Percentiles rank a stretch among this genome's conserved stretches.
Conservation (phyloP, 30 jellyfish, hydroid and myxozoan species). For the Chrysaora quinquecirrha region DNA sequence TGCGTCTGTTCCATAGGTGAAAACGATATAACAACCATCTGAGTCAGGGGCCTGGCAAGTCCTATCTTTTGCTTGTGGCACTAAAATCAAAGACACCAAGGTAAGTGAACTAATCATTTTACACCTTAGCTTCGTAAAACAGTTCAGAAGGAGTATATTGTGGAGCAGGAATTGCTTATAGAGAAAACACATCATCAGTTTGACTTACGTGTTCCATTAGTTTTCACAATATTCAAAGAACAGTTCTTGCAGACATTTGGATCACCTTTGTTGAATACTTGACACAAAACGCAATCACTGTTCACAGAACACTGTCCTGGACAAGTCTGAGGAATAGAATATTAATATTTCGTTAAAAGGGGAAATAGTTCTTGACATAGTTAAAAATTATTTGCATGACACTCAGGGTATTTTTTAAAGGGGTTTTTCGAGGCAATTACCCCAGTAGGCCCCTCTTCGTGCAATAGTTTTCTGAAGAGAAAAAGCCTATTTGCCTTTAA, state of each 20-base stretch:
- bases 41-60: slow-evolving; percentile 70
- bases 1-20: slow-evolving; percentile 69
- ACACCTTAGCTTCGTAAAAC: too few relatives aligned
- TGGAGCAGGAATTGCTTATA: too few relatives aligned
- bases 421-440: too few relatives aligned
- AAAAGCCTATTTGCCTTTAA: neutral
- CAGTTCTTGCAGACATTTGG: slow-evolving; percentile 70
- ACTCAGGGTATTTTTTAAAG: too few relatives aligned
- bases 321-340: slow-evolving; percentile 73
- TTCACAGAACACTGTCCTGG: slow-evolving; percentile 87
- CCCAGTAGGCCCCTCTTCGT: too few relatives aligned
- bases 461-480: neutral
- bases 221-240: slow-evolving; percentile 35
- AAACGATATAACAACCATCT: slow-evolving; percentile 72
- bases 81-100: too few relatives aligned
- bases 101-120: too few relatives aligned
- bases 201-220: slow-evolving; percentile 43
- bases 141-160: too few relatives aligned
- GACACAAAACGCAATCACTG: slow-evolving; percentile 86
- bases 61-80: slow-evolving; percentile 26
- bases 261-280: slow-evolving; percentile 67
- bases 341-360: neutral
- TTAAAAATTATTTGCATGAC: too few relatives aligned
- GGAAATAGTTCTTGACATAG: too few relatives aligned
- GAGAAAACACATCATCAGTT: neutral